These are phyloP conservation scores for Syngnathoides biaculeatus DNA, from an alignment of 2,113 vertebrate species.

Conservation along the genomic window DNA sequence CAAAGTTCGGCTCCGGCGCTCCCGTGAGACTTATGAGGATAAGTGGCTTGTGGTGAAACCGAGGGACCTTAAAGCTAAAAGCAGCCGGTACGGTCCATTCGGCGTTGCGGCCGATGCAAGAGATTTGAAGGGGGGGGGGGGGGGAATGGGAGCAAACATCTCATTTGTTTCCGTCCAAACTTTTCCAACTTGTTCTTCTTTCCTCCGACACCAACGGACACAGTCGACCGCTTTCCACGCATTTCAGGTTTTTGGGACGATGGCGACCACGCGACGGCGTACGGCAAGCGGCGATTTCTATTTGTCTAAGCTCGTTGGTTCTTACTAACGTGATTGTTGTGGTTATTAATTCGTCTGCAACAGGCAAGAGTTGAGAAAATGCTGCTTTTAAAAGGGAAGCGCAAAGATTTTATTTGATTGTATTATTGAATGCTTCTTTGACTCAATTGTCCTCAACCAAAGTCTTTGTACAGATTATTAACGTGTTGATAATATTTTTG, in stretches of 20 bases:
- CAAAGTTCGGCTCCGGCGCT: too few relatives aligned
- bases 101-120: not conserved
- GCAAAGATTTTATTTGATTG: not conserved
- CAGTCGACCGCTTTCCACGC: not conserved
- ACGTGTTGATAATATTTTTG: not conserved
- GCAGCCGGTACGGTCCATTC: not conserved
- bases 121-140: not conserved
- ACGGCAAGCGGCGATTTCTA: not conserved
- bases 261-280: not conserved
- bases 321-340: not conserved
- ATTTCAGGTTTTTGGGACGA: not conserved
- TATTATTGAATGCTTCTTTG: not conserved
- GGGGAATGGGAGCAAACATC: not conserved
- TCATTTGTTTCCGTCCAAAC: not conserved
- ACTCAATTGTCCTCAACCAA: not conserved
- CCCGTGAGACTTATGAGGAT: too few relatives aligned
- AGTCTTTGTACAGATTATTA: constrained; percentile 1
- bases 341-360: too few relatives aligned
- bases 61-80: not conserved
- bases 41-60: too few relatives aligned
- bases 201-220: not conserved
- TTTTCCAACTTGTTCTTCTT: not conserved
- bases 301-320: not conserved
- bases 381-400: not conserved
- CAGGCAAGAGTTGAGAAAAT: not conserved